phyloP scores from a whole-genome alignment of 2,797 vertebrate genomes.

The Setipinna tenuifilis region DNA sequence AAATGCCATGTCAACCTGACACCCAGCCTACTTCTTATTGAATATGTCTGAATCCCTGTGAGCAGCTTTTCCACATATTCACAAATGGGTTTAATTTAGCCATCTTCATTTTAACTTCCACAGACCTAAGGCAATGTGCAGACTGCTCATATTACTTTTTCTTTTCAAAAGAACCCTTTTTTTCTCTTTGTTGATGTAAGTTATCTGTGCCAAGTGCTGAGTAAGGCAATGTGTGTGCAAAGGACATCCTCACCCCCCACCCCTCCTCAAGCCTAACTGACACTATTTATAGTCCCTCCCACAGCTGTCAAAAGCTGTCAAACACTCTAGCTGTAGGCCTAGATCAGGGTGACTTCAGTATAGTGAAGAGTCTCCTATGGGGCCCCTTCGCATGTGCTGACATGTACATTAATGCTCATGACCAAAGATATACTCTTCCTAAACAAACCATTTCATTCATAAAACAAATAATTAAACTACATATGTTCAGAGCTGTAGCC shows the following conservation, averaged over 20 bases:
- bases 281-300: slow-evolving; percentile 66
- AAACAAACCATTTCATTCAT: not conserved
- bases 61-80: not conserved
- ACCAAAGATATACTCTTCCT: not conserved
- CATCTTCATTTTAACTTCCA: not conserved
- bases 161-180: not conserved
- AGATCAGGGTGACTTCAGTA: slow-evolving; percentile 70
- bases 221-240: slow-evolving; percentile 49
- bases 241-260: slow-evolving; percentile 54
- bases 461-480: not conserved
- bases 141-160: slow-evolving; percentile 10
- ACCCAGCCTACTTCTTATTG: not conserved
- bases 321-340: slow-evolving; percentile 51
- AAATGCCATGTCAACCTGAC: not conserved
- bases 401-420: not conserved
- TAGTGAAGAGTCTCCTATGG: not conserved
- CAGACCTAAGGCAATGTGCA: not conserved
- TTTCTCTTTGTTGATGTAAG: not conserved
- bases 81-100: not conserved
- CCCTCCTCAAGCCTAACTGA: not conserved
- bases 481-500: not conserved
- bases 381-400: not conserved
- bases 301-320: slow-evolving; percentile 74
- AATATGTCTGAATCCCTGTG: not conserved
- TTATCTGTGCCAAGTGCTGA: not conserved